A percentile compares a stretch with the other conserved stretches of the same genome.
Evolutionary conservation across 2,888 invertebrate genomes (phyloP).

Genomic region (Creontiades dilutus): DNA sequence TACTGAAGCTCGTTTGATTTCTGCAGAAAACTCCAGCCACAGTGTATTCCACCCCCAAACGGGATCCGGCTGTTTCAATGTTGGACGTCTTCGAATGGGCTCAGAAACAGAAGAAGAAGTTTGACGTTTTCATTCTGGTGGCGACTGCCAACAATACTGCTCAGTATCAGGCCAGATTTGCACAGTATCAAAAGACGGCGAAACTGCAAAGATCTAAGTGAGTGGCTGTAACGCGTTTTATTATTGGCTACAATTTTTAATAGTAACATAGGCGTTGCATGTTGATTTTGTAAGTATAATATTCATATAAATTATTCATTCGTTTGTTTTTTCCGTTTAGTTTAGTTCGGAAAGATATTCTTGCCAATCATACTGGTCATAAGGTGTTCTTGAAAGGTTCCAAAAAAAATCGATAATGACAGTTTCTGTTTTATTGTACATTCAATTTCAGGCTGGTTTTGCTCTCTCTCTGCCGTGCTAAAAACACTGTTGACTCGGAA

Average conservation of each 20-base stretch:
- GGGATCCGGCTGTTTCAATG: constrained; percentile 23
- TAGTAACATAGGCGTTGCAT: too few species aligned
- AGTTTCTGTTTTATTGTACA: too few species aligned
- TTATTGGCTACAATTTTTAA: too few species aligned
- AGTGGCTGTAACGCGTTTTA: background rate
- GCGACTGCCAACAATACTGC: constrained; percentile 19
- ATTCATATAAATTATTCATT: too few species aligned
- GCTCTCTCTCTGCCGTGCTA: constrained; percentile 47
- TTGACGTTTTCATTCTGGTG: constrained; percentile 43
- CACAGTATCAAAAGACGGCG: constrained; percentile 43
- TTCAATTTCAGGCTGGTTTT: constrained; percentile 55
- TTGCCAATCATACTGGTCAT: too few species aligned
- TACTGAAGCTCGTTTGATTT: background rate
- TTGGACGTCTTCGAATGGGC: constrained; percentile 59
- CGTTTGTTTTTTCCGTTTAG: too few species aligned
- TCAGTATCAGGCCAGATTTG: constrained; percentile 33
- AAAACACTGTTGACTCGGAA: constrained; percentile 51
- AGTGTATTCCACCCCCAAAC: background rate
- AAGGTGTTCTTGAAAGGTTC: too few species aligned
- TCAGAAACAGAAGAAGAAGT: constrained; percentile 38
- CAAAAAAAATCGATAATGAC: too few species aligned
- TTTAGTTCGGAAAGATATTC: too few species aligned
- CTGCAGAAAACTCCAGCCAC: background rate
- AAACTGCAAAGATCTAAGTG: constrained; percentile 52
- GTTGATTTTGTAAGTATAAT: too few species aligned